Evolutionary conservation across 1,140 invertebrate species (phyloP).

Genomic region (Drosophila subpulchrella): DNA sequence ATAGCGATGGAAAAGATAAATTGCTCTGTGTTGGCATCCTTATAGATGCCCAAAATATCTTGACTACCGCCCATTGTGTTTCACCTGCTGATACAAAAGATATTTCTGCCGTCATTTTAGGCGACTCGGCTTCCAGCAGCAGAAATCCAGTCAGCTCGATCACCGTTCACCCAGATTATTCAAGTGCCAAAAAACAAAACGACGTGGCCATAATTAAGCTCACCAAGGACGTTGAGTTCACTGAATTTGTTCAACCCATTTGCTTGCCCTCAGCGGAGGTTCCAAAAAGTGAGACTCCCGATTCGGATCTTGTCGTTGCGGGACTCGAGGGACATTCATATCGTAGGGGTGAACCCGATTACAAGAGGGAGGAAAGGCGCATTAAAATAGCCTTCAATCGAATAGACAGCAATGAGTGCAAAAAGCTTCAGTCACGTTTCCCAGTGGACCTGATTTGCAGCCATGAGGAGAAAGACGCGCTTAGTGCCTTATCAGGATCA

Average conservation of each 20-base stretch:
- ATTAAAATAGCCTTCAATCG: constrained; percentile 10
- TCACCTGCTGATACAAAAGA: accelerated
- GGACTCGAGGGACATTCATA: not conserved
- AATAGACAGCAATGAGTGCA: not conserved
- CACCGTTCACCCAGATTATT: constrained; percentile 13
- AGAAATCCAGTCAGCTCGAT: not conserved
- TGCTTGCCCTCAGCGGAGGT: constrained; percentile 20
- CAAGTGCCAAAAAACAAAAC: not conserved
- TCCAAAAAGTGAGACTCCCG: too few species aligned
- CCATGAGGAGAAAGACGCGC: not conserved
- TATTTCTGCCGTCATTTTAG: constrained; percentile 11
- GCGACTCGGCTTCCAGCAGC: constrained; percentile 18
- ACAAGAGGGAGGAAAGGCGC: not conserved
- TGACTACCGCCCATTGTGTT: constrained; percentile 21
- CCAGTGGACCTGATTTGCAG: constrained; percentile 3
- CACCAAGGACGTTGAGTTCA: not conserved
- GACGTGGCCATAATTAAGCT: constrained; percentile 27
- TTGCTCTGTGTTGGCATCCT: constrained; percentile 11
- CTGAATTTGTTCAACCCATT: constrained; percentile 29
- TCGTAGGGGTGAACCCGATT: too few species aligned
- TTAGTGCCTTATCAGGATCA: not conserved
- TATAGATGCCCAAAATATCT: constrained; percentile 18
- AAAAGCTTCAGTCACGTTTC: not conserved
- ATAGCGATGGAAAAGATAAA: not conserved
- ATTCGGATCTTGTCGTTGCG: not conserved